Evolutionary conservation across 2,888 invertebrate species (phyloP), one percentile per base, ranked within the genome.

Genomic region (Hipparchia semele): DNA sequence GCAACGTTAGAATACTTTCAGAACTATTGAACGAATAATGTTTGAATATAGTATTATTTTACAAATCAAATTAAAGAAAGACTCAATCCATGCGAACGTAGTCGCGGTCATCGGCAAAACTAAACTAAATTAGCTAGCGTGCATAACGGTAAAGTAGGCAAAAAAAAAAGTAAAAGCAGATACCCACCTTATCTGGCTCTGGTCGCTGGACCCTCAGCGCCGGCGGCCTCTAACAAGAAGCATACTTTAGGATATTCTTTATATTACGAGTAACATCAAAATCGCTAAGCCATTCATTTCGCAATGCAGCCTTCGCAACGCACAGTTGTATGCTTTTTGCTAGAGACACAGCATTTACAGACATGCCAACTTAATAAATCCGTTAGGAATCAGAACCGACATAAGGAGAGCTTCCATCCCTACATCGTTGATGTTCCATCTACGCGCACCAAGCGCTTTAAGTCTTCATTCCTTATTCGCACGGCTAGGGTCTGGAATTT

Each of bases 221-320:
- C 81, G 76, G 77, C 86, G 81, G 83, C 87, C 90, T 88, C 90
- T 89, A 90, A 83, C 90, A 90, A 88, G 87, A 89, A 87, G 88
- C 89, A 88, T 87, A 87, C 88, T 86, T 81, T 83, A 84, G 80
- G 56, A 58, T 56, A 71, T 84, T 83, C 23, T 82, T 78, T 83
- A 82, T 83, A 82, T 9, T 53, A 53, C 23, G 56, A n/a, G 7
- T 13, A n/a, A 56, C 68, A 82, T 79, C 82, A 78, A 76, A 83
- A 84, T 88, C 86, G 90, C 90, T 85, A 81, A 89, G 90, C 89
- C 79, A 86, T 87, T 86, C 80, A 89, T 81, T 84, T 92, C 90
- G 91, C 91, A 87, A 77, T 80, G 89, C 88, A 87, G 80, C 78
- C 71, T 80, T 89, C 89, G 91, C 90, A 83, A 72, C 75, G 85